Conservation (phyloP, 2,888 invertebrate genomes). For the Hymenopus coronatus region DNA sequence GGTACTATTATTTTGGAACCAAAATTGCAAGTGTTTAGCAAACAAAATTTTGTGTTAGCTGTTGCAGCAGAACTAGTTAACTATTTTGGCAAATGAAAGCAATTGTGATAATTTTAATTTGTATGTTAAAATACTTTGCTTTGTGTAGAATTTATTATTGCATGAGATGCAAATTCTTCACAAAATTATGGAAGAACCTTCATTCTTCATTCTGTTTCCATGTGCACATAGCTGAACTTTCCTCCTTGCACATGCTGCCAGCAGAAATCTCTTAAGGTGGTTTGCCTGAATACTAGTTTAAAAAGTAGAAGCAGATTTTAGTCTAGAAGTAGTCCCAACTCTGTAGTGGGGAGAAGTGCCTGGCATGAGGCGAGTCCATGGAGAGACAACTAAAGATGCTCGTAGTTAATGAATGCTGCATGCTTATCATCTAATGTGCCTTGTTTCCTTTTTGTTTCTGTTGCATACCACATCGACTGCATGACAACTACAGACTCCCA, state of each 20-base stretch:
- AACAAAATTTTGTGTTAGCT: neutral
- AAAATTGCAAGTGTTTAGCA: neutral
- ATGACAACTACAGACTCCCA: conserved; percentile 40
- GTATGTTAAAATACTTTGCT: neutral
- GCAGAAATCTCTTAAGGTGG: neutral
- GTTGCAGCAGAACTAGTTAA: neutral
- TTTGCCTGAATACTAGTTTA: neutral
- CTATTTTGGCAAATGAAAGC: neutral
- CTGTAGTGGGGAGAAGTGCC: neutral
- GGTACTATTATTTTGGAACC: neutral
- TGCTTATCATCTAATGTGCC: conserved; percentile 23
- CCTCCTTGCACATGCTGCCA: neutral
- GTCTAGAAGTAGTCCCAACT: neutral
- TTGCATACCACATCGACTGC: conserved; percentile 40
- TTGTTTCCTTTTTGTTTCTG: conserved; percentile 26
- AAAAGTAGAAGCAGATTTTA: neutral
- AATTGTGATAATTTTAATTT: neutral
- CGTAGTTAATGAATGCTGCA: conserved; percentile 21
- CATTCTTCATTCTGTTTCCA: neutral
- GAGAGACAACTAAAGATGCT: neutral
- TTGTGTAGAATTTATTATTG: neutral
- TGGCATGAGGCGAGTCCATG: neutral
- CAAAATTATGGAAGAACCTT: neutral
- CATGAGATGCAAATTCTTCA: neutral
- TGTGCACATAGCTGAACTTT: neutral